Evolutionary conservation across 2,888 invertebrate species (phyloP).

Genomic region (Lasius platythorax): DNA sequence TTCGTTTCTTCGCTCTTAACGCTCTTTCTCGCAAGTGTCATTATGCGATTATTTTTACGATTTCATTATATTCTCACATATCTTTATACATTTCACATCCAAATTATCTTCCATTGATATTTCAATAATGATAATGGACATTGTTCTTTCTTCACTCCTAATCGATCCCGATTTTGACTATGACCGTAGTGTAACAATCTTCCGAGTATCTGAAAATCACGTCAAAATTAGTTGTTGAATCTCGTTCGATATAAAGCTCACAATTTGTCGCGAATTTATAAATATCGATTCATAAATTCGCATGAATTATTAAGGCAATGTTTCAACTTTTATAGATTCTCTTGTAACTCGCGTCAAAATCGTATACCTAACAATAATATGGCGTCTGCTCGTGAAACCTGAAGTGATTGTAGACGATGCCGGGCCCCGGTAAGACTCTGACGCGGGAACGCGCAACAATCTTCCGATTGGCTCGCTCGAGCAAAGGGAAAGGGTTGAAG

Average conservation of each 20-base stretch:
- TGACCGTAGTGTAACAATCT: neutral
- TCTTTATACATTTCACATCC: neutral
- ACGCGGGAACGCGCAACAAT: conserved; percentile 63
- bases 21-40: no score
- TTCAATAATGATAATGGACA: neutral
- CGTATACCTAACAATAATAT: conserved; percentile 71
- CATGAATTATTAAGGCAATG: neutral
- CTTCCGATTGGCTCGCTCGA: conserved; percentile 65
- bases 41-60: neutral
- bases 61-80: neutral
- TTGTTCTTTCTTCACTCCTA: neutral
- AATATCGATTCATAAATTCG: neutral
- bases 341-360: conserved; percentile 66
- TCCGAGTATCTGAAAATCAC: conserved; percentile 21
- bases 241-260: neutral
- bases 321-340: neutral
- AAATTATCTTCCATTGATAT: neutral
- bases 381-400: conserved; percentile 67
- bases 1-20: neutral
- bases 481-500: conserved; percentile 58
- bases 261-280: neutral
- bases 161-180: neutral
- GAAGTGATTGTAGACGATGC: conserved; percentile 73
- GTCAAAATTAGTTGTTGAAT: neutral
- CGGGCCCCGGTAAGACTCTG: conserved; percentile 66